phyloP scores from a whole-genome alignment of 2,797 vertebrate genomes.

The Scolopax rusticola region DNA sequence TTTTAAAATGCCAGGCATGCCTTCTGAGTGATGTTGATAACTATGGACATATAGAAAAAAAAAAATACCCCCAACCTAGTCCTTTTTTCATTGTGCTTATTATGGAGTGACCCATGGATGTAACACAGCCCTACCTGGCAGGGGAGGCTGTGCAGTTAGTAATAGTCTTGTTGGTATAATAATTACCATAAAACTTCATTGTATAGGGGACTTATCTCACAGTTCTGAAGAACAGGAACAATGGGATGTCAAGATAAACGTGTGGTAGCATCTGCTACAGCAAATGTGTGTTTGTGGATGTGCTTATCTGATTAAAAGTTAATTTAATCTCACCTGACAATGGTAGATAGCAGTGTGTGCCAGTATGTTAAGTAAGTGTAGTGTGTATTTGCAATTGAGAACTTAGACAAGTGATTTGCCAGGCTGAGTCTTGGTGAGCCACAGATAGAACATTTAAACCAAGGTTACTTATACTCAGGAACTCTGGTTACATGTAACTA shows the following conservation, averaged over 20 bases:
- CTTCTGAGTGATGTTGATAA: neutral
- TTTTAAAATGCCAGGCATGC: slow-evolving; percentile 21
- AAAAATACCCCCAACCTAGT: neutral
- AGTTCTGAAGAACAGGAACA: slow-evolving; percentile 36
- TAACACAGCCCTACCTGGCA: neutral
- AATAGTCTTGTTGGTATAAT: neutral
- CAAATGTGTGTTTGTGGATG: slow-evolving; percentile 14
- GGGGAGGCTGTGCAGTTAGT: neutral
- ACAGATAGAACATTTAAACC: neutral
- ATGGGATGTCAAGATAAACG: slow-evolving; percentile 21
- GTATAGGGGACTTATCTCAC: neutral
- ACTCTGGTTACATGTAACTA: neutral
- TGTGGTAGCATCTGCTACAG: neutral
- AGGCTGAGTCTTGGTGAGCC: neutral
- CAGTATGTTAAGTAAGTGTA: neutral
- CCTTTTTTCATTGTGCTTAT: neutral
- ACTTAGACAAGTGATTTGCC: neutral
- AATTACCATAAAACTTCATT: neutral
- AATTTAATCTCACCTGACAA: slow-evolving; percentile 60
- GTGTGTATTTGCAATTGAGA: neutral
- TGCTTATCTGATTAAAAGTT: slow-evolving; percentile 49
- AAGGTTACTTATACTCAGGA: neutral
- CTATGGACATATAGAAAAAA: neutral
- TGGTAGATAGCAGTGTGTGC: slow-evolving; percentile 2
- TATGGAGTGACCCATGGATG: neutral